Evolutionary conservation across 2,113 vertebrate genomes (phyloP), one percentile per base, ranked within the genome.

Genomic region (Upupa epops): DNA sequence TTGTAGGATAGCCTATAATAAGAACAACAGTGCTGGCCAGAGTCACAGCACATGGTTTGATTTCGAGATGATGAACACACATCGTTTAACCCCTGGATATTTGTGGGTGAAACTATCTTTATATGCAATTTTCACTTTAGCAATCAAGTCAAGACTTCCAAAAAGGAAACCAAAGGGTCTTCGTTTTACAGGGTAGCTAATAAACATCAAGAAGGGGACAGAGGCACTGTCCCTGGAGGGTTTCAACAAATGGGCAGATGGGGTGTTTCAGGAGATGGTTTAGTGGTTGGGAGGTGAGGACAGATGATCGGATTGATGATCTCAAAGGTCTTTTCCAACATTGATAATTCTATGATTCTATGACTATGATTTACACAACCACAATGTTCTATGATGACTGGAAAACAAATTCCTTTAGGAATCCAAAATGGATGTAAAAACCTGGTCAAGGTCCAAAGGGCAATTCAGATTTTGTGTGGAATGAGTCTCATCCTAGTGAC

Each of bases 1-100:
- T 90, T 63, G 70, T 31, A 88, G 87, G 80, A 88, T 83, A 92
- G 84, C 49, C 87, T 90, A 51, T 71, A 88, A 94, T 26, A 84
- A 75, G 88, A 93, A 84, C 51, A 42, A 54, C 3, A 48, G 25
- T 9, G 63, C 45, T 88, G 93, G 59, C 52, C 80, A 88, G 56
- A 91, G 61, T 77, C 54, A 79, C 37, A 89, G 3, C 66, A 70
- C 52, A 17, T 11, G 42, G n/a, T 92, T 92, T 95, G 77, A 51
- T 92, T 83, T 29, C 40, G 54, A 68, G 66, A 42, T 79, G 70
- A 60, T 58, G 66, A 83, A 31, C 51, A 49, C 19, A 18, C 49
- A 85, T 25, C 54, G 55, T 69, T 94, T 83, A 75, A 72, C 37
- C 16, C 25, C 29, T 69, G 71, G 63, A 51, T 59, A 76, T 73